Base-by-base conservation (phyloP, 1,140 invertebrate species). In the Cataglyphis hispanica region DNA sequence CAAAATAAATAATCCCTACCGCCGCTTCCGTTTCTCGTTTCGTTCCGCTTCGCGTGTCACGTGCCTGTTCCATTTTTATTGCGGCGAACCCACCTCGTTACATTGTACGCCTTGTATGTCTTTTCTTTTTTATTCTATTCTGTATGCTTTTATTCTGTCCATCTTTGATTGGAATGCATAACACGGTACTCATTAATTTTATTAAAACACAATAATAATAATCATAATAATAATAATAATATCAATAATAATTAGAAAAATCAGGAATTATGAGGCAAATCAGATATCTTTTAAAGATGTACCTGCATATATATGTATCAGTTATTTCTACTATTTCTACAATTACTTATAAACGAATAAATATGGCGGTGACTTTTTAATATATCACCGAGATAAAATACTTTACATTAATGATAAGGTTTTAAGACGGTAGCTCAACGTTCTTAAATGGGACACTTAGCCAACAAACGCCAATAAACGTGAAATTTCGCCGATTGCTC, bases 1-100 rank as follows among this genome's bases (percentile, higher is more conserved):
- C 74, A 90, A 94, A 92, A 94, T 94, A 94, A 94, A 94, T 94
- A 94, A 93, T 93, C 90, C 89, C 85, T 86, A 80, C 86, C 85
- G 85, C 91, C 90, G 92, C 87, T 94, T 90, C 88, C 89, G 87
- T 86, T 84, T 77, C 87, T 89, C 87, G 88, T 89, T 89, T 86
- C 87, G 89, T 91, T 89, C 84, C 86, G 61, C 85, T 74, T 89
- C 77, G 87, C 78, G 87, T 89, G 77, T 86, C 74, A 58, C 87
- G 16, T 72, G 61, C 70, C 83, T 84, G 67, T 85, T 83, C 75
- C 66, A 63, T 86, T 85, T 89, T 86, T 89, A 89, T 91, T 85
- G 61, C 63, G 75, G 56, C 83, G 53, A 86, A 77, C 77, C 83
- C 80, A 84, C 86, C 88, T 87, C 78, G 80, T 87, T 90, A 81